phyloP scores from a whole-genome alignment of 2,888 invertebrate species.

The Elegia similella region DNA sequence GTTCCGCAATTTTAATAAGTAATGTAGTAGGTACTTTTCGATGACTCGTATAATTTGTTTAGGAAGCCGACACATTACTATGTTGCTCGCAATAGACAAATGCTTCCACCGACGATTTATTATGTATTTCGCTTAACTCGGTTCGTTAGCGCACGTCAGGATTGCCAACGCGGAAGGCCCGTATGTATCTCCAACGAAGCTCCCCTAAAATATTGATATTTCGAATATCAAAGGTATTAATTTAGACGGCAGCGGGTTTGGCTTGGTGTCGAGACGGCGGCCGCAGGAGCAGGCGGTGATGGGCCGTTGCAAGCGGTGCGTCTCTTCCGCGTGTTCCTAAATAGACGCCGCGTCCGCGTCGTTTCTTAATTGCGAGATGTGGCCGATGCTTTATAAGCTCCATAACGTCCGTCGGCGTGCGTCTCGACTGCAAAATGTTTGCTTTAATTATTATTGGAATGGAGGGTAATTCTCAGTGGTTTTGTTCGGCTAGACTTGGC shows the following conservation, averaged over 20 bases:
- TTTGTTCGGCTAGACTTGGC: conserved; percentile 82
- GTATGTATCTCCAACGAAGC: conserved; percentile 60
- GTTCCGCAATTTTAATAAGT: conserved; percentile 5
- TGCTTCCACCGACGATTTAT: conserved; percentile 39
- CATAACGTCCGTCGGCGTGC: conserved; percentile 74
- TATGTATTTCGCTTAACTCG: conserved; percentile 44
- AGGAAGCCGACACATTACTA: conserved; percentile 25
- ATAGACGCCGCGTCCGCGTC: conserved; percentile 72
- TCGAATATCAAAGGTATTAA: conserved; percentile 78
- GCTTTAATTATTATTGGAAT: conserved; percentile 83
- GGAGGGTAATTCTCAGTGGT: conserved; percentile 80
- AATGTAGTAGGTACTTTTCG: neutral
- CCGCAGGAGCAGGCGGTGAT: conserved; percentile 59
- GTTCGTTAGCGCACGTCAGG: conserved; percentile 58
- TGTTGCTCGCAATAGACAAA: conserved; percentile 35
- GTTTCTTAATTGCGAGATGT: conserved; percentile 78
- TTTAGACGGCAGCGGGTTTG: conserved; percentile 65
- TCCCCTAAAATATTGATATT: conserved; percentile 77
- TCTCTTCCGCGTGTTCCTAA: conserved; percentile 77
- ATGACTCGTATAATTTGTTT: conserved; percentile 18
- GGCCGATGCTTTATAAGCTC: conserved; percentile 79
- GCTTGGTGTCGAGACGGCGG: conserved; percentile 45
- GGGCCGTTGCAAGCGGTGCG: conserved; percentile 73
- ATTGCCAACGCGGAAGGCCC: conserved; percentile 73
- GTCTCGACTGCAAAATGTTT: conserved; percentile 78